These are phyloP conservation scores for Melanerpes aurifrons DNA, from an alignment of 2,113 vertebrate genomes.

Conservation along the genomic window DNA sequence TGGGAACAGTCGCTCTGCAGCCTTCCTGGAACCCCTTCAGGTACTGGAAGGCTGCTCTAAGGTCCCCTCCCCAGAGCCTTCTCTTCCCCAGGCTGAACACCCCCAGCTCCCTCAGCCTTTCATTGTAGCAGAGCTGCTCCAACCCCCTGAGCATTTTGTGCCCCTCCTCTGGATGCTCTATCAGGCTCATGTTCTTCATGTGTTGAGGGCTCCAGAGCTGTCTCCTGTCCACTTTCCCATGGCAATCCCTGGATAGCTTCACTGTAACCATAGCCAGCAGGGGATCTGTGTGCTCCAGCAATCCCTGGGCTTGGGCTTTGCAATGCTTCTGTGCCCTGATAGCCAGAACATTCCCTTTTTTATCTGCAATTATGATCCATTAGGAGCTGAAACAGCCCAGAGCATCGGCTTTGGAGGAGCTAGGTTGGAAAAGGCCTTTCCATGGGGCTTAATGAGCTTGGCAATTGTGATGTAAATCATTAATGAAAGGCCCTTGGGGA, in stretches of 20 bases:
- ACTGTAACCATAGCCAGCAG: accelerated
- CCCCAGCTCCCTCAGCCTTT: too few relatives aligned
- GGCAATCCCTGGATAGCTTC: background rate
- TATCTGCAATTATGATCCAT: background rate
- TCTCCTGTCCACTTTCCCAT: background rate
- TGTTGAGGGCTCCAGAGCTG: too few relatives aligned
- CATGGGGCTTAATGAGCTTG: background rate
- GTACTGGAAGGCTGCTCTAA: too few relatives aligned
- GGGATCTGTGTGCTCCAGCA: background rate
- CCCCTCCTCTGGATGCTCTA: too few relatives aligned
- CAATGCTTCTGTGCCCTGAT: background rate
- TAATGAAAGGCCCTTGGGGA: background rate
- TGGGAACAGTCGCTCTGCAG: too few relatives aligned
- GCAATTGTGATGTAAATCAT: constrained; percentile 45
- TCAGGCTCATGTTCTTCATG: too few relatives aligned
- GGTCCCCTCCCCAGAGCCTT: too few relatives aligned
- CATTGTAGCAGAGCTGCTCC: too few relatives aligned
- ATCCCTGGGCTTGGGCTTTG: background rate
- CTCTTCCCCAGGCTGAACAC: too few relatives aligned
- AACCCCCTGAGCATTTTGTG: too few relatives aligned
- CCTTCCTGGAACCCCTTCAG: too few relatives aligned
- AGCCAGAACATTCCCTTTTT: background rate
- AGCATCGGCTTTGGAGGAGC: background rate
- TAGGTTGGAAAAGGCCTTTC: constrained; percentile 13
- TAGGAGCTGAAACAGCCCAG: background rate